These are phyloP conservation scores for Aphidoletes aphidimyza DNA, from an alignment of 2,888 invertebrate species.

Conservation along the genomic window DNA sequence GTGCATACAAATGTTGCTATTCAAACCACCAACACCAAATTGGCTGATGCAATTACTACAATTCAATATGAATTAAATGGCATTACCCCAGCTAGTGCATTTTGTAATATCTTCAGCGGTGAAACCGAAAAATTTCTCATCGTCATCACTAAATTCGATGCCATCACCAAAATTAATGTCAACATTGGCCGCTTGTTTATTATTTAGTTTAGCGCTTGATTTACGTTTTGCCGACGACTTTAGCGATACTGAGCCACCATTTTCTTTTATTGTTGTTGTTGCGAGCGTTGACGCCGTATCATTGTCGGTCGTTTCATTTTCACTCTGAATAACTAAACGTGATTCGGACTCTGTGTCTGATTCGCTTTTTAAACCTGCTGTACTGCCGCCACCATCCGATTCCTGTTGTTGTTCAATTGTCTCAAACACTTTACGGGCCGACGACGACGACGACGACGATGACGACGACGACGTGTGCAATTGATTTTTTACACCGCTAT, in stretches of 20 bases:
- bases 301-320: constrained; percentile 34
- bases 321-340: constrained; percentile 52
- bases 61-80: neutral
- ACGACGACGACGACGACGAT: no score
- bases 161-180: neutral
- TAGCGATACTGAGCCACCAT: constrained; percentile 13
- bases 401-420: neutral
- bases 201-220: constrained; percentile 8
- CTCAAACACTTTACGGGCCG: neutral
- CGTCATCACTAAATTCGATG: constrained; percentile 45
- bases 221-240: constrained; percentile 10
- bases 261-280: constrained; percentile 54
- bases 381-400: constrained; percentile 21
- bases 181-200: neutral
- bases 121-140: constrained; percentile 50
- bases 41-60: neutral
- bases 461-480: no score
- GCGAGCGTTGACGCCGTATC: constrained; percentile 45
- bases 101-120: neutral
- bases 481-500: constrained; percentile 34
- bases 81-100: neutral
- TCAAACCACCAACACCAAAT: neutral
- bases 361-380: constrained; percentile 26
- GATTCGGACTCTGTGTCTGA: constrained; percentile 38
- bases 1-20: neutral